phyloP scores from a whole-genome alignment of 1,140 invertebrate species.

The Lepidurus apus region DNA sequence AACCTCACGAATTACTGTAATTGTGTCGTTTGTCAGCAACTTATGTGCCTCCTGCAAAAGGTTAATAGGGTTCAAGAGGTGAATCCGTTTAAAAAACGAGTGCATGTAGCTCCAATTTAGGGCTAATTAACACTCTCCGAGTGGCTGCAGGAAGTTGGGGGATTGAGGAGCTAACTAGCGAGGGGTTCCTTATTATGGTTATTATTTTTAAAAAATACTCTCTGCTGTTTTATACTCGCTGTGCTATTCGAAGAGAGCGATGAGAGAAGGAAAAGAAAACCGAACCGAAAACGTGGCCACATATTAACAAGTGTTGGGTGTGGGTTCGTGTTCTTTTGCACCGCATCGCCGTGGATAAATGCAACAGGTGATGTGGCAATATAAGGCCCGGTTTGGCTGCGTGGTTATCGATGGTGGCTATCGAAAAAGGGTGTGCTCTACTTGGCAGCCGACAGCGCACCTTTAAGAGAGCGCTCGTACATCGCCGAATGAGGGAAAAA shows the following conservation, averaged over 20 bases:
- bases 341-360: constrained; percentile 1
- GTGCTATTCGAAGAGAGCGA: not conserved
- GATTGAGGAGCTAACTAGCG: not conserved
- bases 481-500: not conserved
- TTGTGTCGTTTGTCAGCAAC: constrained; percentile 18
- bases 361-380: constrained; percentile 18
- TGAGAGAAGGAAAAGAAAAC: not conserved
- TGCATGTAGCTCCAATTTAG: not conserved
- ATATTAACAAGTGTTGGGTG: constrained; percentile 19
- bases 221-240: not conserved
- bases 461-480: constrained; percentile 10
- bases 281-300: not conserved
- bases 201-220: too few species aligned
- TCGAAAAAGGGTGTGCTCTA: constrained; percentile 21
- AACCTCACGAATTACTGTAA: constrained; percentile 15
- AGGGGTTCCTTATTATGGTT: not conserved
- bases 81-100: not conserved
- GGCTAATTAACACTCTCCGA: not conserved
- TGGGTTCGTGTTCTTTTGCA: constrained; percentile 19
- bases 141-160: not conserved
- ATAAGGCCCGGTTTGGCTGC: constrained; percentile 14
- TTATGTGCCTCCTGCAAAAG: not conserved
- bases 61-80: constrained; percentile 15
- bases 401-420: constrained; percentile 13
- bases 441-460: constrained; percentile 20